Percentiles rank a stretch among this genome's conserved stretches.
Conservation (phyloP, 1,140 invertebrate genomes). For the Galleria mellonella region DNA sequence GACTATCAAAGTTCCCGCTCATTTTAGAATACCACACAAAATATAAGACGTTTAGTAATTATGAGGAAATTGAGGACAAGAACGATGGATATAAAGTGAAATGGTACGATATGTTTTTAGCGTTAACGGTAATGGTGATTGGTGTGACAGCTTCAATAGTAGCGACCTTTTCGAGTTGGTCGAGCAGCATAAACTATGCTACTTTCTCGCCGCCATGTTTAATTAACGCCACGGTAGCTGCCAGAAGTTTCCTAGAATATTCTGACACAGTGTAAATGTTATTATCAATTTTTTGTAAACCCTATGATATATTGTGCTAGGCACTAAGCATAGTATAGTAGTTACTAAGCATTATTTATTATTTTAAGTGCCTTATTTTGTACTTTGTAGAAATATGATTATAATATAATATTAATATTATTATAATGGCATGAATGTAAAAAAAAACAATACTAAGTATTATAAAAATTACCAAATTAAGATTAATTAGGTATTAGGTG, state of each 20-base stretch:
- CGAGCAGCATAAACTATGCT: constrained; percentile 75
- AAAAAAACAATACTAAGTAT: too few species aligned
- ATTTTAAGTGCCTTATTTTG: too few species aligned
- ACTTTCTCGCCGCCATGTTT: constrained; percentile 79
- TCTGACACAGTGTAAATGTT: too few species aligned
- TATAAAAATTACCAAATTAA: too few species aligned
- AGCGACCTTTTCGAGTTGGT: constrained; percentile 78
- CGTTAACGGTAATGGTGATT: constrained; percentile 70
- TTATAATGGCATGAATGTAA: background rate
- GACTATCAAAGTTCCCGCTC: constrained; percentile 22
- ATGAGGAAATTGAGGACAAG: constrained; percentile 9
- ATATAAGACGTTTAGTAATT: constrained; percentile 48
- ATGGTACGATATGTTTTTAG: constrained; percentile 56
- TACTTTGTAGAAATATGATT: too few species aligned
- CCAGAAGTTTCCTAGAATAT: constrained; percentile 39
- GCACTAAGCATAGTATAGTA: too few species aligned
- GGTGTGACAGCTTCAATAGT: constrained; percentile 75
- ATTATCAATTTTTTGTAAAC: too few species aligned
- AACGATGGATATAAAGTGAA: constrained; percentile 37
- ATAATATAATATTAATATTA: constrained; percentile 1
- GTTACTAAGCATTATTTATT: too few species aligned
- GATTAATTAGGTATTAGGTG: too few species aligned
- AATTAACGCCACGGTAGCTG: constrained; percentile 72
- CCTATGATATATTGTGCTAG: too few species aligned
- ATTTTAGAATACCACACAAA: constrained; percentile 30